Conservation (phyloP, 30 jellyfish, hydroid and myxozoan species). For the Clytia hemisphaerica region DNA sequence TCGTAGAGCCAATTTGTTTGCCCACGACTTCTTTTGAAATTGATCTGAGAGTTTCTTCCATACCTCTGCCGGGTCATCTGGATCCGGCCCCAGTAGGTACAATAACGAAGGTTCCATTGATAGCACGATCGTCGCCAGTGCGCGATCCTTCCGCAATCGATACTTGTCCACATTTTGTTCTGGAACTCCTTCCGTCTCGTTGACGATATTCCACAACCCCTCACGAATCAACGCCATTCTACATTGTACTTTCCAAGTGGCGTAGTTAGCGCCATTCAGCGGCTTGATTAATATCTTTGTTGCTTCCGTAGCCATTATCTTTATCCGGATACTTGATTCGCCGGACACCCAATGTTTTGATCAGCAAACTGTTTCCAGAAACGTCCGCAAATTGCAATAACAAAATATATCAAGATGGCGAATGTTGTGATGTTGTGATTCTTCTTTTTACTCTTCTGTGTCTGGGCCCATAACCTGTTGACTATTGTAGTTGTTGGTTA, state of each 20-base stretch:
- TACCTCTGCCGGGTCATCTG: constrained; percentile 53
- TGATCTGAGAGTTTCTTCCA: constrained; percentile 45
- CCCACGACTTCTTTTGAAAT: constrained; percentile 46
- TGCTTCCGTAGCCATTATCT: constrained; percentile 25
- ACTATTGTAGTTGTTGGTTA: too few relatives aligned
- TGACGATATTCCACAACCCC: constrained; percentile 28
- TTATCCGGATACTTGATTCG: too few relatives aligned
- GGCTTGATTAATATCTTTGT: background rate
- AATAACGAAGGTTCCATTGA: constrained; percentile 34
- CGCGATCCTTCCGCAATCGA: constrained; percentile 29
- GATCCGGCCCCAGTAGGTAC: constrained; percentile 61
- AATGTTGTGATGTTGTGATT: too few relatives aligned
- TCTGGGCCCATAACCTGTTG: too few relatives aligned
- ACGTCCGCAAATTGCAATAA: too few relatives aligned
- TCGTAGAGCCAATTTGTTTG: constrained; percentile 22
- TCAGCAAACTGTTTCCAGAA: too few relatives aligned
- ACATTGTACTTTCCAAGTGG: constrained; percentile 39
- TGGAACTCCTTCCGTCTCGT: constrained; percentile 28
- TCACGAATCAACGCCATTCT: constrained; percentile 29
- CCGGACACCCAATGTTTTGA: too few relatives aligned
- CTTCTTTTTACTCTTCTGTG: too few relatives aligned
- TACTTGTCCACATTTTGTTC: constrained; percentile 10
- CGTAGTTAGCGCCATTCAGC: constrained; percentile 9
- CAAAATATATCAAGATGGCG: too few relatives aligned
- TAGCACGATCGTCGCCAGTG: constrained; percentile 30